Conservation (phyloP, 2,797 vertebrate species). For the Poeciliopsis turneri region DNA sequence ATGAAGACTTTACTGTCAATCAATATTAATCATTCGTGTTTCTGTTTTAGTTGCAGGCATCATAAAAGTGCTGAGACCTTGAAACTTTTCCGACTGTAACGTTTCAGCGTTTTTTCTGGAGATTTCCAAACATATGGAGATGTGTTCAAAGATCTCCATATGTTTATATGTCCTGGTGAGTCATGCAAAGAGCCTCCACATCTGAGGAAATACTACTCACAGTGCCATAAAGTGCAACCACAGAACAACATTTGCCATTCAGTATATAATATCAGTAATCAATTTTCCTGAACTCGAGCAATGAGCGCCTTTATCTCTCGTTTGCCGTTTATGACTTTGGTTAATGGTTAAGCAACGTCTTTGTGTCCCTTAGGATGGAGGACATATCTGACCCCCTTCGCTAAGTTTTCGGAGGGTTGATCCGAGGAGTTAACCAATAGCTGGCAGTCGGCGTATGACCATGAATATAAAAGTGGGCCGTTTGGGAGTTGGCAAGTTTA, state of each 20-base stretch:
- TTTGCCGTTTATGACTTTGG: conserved; percentile 77
- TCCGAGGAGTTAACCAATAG: conserved; percentile 76
- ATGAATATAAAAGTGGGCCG: conserved; percentile 75
- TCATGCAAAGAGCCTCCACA: conserved; percentile 30
- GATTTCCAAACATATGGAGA: too few species aligned
- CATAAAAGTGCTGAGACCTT: conserved; percentile 41
- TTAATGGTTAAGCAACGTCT: conserved; percentile 84
- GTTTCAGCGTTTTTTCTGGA: not conserved
- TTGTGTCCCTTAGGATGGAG: conserved; percentile 78
- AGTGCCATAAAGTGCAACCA: conserved; percentile 62
- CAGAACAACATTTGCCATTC: conserved; percentile 72
- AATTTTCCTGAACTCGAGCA: conserved; percentile 66
- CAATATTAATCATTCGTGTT: conserved; percentile 12
- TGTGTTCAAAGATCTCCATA: conserved; percentile 27
- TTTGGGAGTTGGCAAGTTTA: conserved; percentile 37
- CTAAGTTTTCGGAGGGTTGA: conserved; percentile 72
- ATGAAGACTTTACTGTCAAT: not conserved
- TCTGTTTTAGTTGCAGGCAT: conserved; percentile 3
- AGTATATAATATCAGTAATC: conserved; percentile 80
- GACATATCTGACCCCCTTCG: conserved; percentile 77
- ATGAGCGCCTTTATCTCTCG: conserved; percentile 73
- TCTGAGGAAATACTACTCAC: conserved; percentile 51
- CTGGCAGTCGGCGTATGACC: conserved; percentile 49
- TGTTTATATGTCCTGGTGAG: conserved; percentile 35
- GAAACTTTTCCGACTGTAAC: conserved; percentile 48